These are phyloP conservation scores for Strigamia crassipes DNA, from an alignment of 2,888 invertebrate genomes.

Conservation along the genomic window DNA sequence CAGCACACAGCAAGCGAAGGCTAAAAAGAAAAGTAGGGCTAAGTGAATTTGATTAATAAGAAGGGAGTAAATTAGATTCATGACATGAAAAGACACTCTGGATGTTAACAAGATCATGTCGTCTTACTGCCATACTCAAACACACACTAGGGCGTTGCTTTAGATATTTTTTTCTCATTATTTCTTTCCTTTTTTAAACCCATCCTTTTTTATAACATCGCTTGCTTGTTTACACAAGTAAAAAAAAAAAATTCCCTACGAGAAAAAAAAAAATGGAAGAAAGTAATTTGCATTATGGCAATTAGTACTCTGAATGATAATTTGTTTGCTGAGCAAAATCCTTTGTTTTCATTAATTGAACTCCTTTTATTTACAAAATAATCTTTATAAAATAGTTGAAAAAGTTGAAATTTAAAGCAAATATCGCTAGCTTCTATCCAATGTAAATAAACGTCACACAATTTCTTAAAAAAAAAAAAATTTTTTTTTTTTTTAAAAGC, in stretches of 20 bases:
- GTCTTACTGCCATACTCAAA: slow-evolving; percentile 26
- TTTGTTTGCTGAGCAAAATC: slow-evolving; percentile 5
- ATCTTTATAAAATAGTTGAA: background rate
- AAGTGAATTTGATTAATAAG: slow-evolving; percentile 30
- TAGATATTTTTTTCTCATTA: background rate
- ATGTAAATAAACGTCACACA: background rate
- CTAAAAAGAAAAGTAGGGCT: slow-evolving; percentile 23
- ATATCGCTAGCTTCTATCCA: background rate
- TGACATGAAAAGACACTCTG: slow-evolving; percentile 30
- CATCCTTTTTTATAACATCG: background rate
- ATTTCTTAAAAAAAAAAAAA: background rate
- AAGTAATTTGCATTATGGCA: background rate
- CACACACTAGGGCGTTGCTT: slow-evolving; percentile 7
- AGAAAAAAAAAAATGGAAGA: too few relatives aligned
- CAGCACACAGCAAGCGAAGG: slow-evolving; percentile 22
- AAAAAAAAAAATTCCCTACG: background rate
- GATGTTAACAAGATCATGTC: slow-evolving; percentile 30
- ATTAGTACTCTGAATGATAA: background rate
- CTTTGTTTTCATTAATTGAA: background rate
- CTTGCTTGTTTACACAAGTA: background rate
- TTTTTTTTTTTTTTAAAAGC: background rate
- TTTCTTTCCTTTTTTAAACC: background rate
- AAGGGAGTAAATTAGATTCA: slow-evolving; percentile 30
- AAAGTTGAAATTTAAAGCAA: background rate
- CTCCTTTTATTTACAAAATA: background rate